A percentile compares a stretch with the other conserved stretches of the same genome.
Conservation (phyloP, 2,797 vertebrate genomes). For the Bradypus variegatus region DNA sequence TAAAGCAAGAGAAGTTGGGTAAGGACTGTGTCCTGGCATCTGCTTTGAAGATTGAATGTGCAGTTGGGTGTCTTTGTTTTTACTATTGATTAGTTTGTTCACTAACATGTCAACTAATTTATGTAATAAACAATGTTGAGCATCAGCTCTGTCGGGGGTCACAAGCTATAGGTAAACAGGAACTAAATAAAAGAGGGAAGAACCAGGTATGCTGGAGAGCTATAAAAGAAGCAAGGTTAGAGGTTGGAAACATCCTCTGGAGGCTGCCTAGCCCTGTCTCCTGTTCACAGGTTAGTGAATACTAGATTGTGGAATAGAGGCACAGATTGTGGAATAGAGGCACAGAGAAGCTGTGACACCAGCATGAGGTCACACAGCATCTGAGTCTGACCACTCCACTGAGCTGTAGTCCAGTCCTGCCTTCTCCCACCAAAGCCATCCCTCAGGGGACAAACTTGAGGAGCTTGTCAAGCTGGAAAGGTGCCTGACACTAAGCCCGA, state of each 20-base stretch:
- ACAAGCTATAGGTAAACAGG: neutral
- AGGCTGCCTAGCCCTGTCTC: no score
- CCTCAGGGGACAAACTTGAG: neutral
- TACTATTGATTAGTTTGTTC: neutral
- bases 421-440: no score
- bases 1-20: accelerated
- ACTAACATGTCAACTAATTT: neutral
- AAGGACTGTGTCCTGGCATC: accelerated
- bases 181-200: accelerated
- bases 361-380: neutral
- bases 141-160: neutral
- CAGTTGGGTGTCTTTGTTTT: neutral
- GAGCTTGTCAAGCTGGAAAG: neutral
- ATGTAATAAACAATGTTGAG: neutral
- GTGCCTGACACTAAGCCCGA: no score
- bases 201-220: neutral
- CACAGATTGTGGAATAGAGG: neutral
- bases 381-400: neutral
- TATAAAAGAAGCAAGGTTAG: no score
- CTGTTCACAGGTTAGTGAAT: neutral
- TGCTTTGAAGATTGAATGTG: neutral
- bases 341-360: neutral
- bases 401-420: neutral
- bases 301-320: neutral
- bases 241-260: no score